Evolutionary conservation across 2,113 vertebrate genomes (phyloP).

Genomic region (Trachemys scripta): DNA sequence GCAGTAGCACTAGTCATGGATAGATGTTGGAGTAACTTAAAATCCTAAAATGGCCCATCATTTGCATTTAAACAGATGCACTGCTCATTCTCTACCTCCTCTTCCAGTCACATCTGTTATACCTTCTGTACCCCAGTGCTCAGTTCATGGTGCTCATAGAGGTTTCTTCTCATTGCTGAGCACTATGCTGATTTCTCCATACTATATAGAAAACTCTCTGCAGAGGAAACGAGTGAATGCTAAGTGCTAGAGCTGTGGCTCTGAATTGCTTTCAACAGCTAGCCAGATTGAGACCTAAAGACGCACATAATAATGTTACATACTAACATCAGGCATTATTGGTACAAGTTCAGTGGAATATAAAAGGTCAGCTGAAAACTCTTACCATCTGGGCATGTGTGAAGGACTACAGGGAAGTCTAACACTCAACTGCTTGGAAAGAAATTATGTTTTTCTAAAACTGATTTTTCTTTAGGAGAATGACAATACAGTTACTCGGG

Average conservation of each 20-base stretch:
- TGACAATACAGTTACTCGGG: slow-evolving; percentile 35
- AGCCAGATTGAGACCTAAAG: neutral
- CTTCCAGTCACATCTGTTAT: neutral
- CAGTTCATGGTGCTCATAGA: neutral
- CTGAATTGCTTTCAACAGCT: neutral
- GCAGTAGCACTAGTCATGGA: neutral
- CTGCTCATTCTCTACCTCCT: neutral
- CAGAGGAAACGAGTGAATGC: neutral
- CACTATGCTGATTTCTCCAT: neutral
- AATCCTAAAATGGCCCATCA: neutral
- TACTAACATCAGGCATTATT: neutral
- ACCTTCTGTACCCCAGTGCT: neutral
- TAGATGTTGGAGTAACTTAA: neutral
- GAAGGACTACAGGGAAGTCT: neutral
- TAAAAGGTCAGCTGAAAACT: neutral
- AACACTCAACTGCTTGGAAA: neutral
- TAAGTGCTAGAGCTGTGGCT: neutral
- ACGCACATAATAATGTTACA: neutral
- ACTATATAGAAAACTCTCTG: neutral
- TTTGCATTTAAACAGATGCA: neutral
- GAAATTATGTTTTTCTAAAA: neutral
- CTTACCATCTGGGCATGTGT: neutral
- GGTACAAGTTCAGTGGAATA: neutral
- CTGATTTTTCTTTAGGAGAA: slow-evolving; percentile 78
- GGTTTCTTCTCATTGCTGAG: neutral